phyloP scores from a whole-genome alignment of 2,888 invertebrate genomes.

The Pandemis corylana region DNA sequence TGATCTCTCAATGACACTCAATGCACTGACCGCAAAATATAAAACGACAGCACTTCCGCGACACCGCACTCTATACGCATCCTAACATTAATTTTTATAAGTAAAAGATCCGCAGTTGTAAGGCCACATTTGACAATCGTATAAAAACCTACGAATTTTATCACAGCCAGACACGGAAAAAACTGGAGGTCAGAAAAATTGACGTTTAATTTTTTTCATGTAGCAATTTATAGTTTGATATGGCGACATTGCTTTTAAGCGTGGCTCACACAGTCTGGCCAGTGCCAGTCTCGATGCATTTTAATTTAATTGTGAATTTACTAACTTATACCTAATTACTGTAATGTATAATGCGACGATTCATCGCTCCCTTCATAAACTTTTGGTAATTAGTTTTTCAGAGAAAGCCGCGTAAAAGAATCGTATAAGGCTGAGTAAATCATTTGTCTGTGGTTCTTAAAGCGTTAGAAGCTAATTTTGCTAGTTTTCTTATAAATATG shows the following conservation, averaged over 20 bases:
- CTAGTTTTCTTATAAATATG: background rate
- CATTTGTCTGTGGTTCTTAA: background rate
- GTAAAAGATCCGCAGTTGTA: slow-evolving; percentile 58
- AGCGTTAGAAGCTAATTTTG: background rate
- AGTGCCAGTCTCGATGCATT: background rate
- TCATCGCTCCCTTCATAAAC: background rate
- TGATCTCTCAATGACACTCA: slow-evolving; percentile 78
- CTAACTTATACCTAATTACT: no score
- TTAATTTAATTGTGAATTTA: background rate
- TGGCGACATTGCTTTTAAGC: slow-evolving; percentile 46
- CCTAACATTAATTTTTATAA: slow-evolving; percentile 65
- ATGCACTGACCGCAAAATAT: slow-evolving; percentile 66
- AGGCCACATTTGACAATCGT: slow-evolving; percentile 73
- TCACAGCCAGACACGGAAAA: slow-evolving; percentile 66
- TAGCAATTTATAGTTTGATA: slow-evolving; percentile 10
- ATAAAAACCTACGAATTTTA: slow-evolving; percentile 67
- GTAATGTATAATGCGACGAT: background rate
- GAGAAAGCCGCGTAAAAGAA: no score
- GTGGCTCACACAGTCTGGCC: background rate
- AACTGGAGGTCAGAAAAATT: slow-evolving; percentile 67
- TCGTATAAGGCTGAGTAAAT: background rate
- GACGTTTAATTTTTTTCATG: slow-evolving; percentile 52
- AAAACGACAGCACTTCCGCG: slow-evolving; percentile 66
- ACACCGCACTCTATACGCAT: slow-evolving; percentile 76
- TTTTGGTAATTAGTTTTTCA: background rate